phyloP scores from a whole-genome alignment of 2,888 invertebrate species.

The Metellina segmentata region DNA sequence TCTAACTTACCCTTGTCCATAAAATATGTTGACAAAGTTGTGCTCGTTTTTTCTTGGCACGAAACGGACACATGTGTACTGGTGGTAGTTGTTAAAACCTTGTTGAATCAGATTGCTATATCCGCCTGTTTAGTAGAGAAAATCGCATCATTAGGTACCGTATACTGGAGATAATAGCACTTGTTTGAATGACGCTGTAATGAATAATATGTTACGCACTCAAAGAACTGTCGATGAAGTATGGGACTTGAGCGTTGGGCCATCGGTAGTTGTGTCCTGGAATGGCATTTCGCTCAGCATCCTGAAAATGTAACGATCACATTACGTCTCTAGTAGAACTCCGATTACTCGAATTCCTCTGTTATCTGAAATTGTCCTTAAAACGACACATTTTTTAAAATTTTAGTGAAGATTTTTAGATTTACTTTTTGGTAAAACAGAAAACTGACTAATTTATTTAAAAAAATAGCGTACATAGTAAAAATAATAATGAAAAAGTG shows the following conservation, averaged over 20 bases:
- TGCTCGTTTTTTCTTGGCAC: conserved; percentile 15
- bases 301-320: not conserved
- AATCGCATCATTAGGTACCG: not conserved
- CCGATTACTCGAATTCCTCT: too few relatives aligned
- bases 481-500: too few relatives aligned
- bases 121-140: not conserved
- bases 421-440: too few relatives aligned
- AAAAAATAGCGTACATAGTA: too few relatives aligned
- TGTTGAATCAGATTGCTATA: not conserved
- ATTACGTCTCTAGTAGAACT: too few relatives aligned
- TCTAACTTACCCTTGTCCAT: conserved; percentile 17
- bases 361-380: too few relatives aligned
- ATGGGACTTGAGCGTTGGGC: conserved; percentile 73
- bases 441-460: too few relatives aligned
- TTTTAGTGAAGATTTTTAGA: too few relatives aligned
- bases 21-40: conserved; percentile 15
- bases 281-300: conserved; percentile 54
- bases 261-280: conserved; percentile 60
- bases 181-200: not conserved
- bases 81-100: conserved; percentile 11
- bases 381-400: too few relatives aligned
- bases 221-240: conserved; percentile 64
- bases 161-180: not conserved
- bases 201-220: not conserved
- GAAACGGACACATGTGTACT: conserved; percentile 19